A percentile compares a stretch with the other conserved stretches of the same genome.
Conservation (phyloP, 2,888 invertebrate genomes). For the Heteromyza rotundicornis region DNA sequence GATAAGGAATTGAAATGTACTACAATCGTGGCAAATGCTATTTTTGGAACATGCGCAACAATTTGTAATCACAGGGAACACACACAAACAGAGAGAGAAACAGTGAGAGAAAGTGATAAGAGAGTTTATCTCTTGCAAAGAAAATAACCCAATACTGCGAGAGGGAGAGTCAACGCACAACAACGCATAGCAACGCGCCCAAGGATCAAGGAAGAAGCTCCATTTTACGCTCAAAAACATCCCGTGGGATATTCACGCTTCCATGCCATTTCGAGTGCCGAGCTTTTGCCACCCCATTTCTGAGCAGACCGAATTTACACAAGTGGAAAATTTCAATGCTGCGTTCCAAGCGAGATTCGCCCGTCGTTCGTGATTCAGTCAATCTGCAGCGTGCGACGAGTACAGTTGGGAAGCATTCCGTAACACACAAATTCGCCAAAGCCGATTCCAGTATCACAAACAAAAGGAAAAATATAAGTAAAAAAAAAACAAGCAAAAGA, state of each 20-base stretch:
- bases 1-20: too few relatives aligned
- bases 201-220: neutral
- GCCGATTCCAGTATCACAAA: constrained; percentile 7
- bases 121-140: too few relatives aligned
- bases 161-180: too few relatives aligned
- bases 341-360: neutral
- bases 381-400: constrained; percentile 48
- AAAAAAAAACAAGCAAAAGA: constrained; percentile 2
- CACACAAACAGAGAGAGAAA: neutral
- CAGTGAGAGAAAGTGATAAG: neutral
- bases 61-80: neutral
- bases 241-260: too few relatives aligned
- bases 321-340: neutral
- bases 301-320: too few relatives aligned
- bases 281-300: too few relatives aligned
- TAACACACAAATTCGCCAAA: neutral
- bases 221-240: too few relatives aligned
- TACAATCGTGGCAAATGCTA: constrained; percentile 32
- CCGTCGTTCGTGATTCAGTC: constrained; percentile 33
- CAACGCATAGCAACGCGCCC: neutral
- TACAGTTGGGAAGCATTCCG: constrained; percentile 38
- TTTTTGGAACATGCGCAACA: constrained; percentile 48
- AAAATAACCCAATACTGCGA: too few relatives aligned
- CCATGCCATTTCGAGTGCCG: too few relatives aligned
- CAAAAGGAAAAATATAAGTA: neutral